Percentiles rank a stretch among this genome's conserved stretches.
phyloP scores from a whole-genome alignment of 1,140 invertebrate genomes.

The Stegodyphus dumicola region DNA sequence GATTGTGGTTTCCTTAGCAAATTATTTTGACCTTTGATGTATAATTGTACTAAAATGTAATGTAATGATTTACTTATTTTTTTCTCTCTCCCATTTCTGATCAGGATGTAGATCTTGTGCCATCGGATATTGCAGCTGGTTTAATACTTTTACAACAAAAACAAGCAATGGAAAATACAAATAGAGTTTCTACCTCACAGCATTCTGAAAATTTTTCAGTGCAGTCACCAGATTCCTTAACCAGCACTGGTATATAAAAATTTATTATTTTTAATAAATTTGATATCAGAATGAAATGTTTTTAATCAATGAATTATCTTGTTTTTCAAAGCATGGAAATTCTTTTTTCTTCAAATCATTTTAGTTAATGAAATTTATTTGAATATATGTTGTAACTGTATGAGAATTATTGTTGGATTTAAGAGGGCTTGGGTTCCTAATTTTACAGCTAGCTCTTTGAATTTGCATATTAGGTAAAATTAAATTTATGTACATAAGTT shows the following conservation, averaged over 20 bases:
- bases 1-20: no score
- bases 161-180: conserved; percentile 72
- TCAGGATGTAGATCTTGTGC: conserved; percentile 85
- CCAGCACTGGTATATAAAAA: conserved; percentile 41
- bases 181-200: conserved; percentile 71
- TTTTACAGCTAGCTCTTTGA: no score
- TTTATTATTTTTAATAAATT: background rate
- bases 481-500: no score
- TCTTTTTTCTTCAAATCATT: no score
- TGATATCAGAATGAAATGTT: no score
- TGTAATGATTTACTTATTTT: background rate
- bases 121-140: conserved; percentile 88
- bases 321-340: no score
- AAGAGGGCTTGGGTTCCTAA: no score
- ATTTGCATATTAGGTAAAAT: no score
- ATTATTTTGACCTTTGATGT: background rate
- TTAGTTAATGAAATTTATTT: no score
- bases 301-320: no score
- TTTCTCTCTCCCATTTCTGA: background rate
- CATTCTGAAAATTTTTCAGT: conserved; percentile 52
- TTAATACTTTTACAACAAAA: conserved; percentile 78
- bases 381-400: no score
- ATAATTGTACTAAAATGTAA: background rate
- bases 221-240: conserved; percentile 57
- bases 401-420: no score